A percentile compares a stretch with the other conserved stretches of the same genome.
These are phyloP conservation scores for Drosophila yakuba DNA, from an alignment of 1,140 invertebrate genomes.

Conservation along the genomic window DNA sequence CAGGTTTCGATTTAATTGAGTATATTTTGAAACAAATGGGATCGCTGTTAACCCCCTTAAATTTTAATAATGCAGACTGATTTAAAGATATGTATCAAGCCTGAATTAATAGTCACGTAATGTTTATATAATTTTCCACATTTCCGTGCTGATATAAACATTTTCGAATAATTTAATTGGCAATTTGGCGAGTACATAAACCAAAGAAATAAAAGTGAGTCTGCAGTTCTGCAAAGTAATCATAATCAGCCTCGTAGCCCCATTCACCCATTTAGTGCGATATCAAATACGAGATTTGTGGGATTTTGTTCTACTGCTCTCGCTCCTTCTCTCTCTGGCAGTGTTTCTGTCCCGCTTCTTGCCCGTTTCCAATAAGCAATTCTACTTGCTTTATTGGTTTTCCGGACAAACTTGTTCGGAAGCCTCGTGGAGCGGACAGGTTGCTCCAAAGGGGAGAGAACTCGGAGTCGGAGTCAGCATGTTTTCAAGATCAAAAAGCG, in stretches of 20 bases:
- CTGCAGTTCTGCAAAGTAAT: slow-evolving; percentile 42
- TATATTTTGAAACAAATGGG: background rate
- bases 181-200: slow-evolving; percentile 32
- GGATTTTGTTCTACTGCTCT: slow-evolving; percentile 36
- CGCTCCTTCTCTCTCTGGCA: background rate
- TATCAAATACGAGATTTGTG: slow-evolving; percentile 50
- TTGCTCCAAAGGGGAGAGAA: slow-evolving; percentile 31
- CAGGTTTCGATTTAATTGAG: slow-evolving; percentile 5
- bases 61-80: slow-evolving; percentile 6
- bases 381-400: slow-evolving; percentile 73
- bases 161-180: slow-evolving; percentile 34
- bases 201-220: slow-evolving; percentile 53
- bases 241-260: slow-evolving; percentile 35
- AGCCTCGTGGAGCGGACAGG: slow-evolving; percentile 35
- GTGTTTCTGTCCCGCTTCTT: slow-evolving; percentile 16
- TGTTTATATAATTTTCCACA: slow-evolving; percentile 28
- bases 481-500: slow-evolving; percentile 81
- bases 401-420: slow-evolving; percentile 77
- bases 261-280: slow-evolving; percentile 31
- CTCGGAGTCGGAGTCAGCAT: slow-evolving; percentile 40
- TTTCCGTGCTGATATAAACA: slow-evolving; percentile 29
- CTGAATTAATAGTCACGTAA: slow-evolving; percentile 39
- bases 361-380: slow-evolving; percentile 68
- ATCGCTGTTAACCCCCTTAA: background rate
- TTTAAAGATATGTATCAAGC: slow-evolving; percentile 24